These are phyloP conservation scores for Nomada ruficornis DNA, from an alignment of 2,888 invertebrate species.

Conservation along the genomic window DNA sequence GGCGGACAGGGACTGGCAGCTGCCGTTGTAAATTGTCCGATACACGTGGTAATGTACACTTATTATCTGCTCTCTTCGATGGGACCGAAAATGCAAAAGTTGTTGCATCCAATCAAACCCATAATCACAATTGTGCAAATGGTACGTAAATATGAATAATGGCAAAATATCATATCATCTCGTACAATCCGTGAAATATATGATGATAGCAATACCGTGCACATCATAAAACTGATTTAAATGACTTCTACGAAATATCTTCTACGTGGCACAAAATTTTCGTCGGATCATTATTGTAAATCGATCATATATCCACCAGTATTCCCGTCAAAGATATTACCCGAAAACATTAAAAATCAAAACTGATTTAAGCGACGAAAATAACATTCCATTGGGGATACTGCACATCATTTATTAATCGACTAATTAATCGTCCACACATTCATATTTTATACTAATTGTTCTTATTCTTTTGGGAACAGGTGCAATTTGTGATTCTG, in stretches of 20 bases:
- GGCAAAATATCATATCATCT: too few relatives aligned
- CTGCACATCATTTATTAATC: not conserved
- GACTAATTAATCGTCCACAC: not conserved
- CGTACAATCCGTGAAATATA: too few relatives aligned
- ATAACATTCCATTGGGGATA: not conserved
- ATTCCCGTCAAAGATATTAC: too few relatives aligned
- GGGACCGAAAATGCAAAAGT: constrained; percentile 75
- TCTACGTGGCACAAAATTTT: too few relatives aligned
- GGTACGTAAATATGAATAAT: constrained; percentile 80
- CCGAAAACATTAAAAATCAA: too few relatives aligned
- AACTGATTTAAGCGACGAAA: too few relatives aligned
- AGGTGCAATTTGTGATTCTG: constrained; percentile 27
- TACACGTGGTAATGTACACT: constrained; percentile 91
- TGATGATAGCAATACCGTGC: too few relatives aligned
- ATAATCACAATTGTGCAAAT: constrained; percentile 87
- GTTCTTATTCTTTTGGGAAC: not conserved
- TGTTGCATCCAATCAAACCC: constrained; percentile 84
- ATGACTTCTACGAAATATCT: too few relatives aligned
- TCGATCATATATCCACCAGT: too few relatives aligned
- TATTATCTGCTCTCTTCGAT: constrained; percentile 88
- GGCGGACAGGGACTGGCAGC: constrained; percentile 87
- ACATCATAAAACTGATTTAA: too few relatives aligned
- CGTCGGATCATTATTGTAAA: too few relatives aligned
- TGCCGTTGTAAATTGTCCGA: constrained; percentile 87
- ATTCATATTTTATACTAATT: not conserved